These are phyloP conservation scores for Argopecten irradians DNA, from an alignment of 1,140 invertebrate genomes.

Conservation along the genomic window DNA sequence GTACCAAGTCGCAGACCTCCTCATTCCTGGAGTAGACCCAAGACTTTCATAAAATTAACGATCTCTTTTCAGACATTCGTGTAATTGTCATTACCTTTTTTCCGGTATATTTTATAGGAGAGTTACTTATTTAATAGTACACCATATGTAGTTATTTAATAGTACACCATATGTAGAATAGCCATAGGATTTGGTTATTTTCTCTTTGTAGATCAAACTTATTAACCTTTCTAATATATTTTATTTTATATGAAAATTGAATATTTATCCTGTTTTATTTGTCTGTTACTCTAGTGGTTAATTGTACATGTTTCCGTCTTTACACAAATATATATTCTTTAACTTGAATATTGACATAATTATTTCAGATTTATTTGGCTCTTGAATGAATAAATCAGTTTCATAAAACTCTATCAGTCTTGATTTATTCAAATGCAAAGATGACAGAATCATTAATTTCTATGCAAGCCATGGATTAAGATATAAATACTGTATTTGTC, in stretches of 20 bases:
- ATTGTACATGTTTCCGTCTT: not conserved
- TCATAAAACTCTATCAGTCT: no score
- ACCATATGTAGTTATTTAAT: not conserved
- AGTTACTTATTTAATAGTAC: not conserved
- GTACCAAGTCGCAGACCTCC: conserved; percentile 84
- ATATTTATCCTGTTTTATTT: no score
- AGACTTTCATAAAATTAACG: not conserved
- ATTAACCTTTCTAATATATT: no score
- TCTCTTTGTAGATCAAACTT: no score
- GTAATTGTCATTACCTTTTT: not conserved
- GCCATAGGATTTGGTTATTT: no score
- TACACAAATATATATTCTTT: not conserved
- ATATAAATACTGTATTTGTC: no score
- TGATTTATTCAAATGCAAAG: no score
- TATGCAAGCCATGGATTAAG: no score
- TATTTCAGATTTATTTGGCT: not conserved
- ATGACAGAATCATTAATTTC: no score
- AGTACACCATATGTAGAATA: no score
- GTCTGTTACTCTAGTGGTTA: no score
- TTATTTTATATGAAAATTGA: no score
- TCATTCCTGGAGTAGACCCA: conserved; percentile 64
- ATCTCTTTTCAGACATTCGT: not conserved
- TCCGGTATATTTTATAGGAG: not conserved
- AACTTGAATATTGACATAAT: not conserved
- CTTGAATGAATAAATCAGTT: not conserved